Evolutionary conservation across 2,113 vertebrate species (phyloP), one percentile per base, ranked within the genome.

Genomic region (Hoplias malabaricus): DNA sequence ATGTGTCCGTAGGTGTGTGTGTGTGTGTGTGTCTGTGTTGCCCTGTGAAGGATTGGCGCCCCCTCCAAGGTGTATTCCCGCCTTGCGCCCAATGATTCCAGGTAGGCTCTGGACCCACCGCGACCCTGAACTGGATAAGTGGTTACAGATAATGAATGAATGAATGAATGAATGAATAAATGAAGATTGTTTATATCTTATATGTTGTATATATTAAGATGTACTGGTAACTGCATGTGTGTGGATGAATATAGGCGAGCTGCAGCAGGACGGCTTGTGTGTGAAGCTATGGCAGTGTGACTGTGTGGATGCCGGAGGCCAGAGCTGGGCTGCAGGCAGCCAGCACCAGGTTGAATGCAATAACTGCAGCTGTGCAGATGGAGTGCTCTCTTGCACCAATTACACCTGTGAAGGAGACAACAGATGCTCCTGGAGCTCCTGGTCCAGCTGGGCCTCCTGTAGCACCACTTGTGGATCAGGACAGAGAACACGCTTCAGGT

Each of bases 381-480:
- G 94, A 3, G 82, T n/a, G 40, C 90, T 97, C 0, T 61, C 81
- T 67, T 98, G 96, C 90, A 91, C 87, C 33, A 83, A 90, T 46
- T 75, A 75, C 74, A 90, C 83, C 85, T 96, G 95, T 73, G 78
- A 42, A 72, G 80, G 48, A 0, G 80, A 88, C 0, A 14, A 65
- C 5, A 1, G 53, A 66, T 98, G 96, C 11, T 21, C 34, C 0
- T 97, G 95, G 95, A 96, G 96, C 79, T 90, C 76, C 57, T 97
- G 96, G 95, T 95, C 95, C n/a, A 86, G 86, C 33, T 97, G 95
- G 95, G 91, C 93, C 0, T 73, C 80, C 4, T 96, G 96, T 86
- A 96, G 95, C 13, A 72, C 78, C 42, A 93, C 93, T 7, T 97
- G 96, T 61, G 94, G 92, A 12, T 82, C 29, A 0, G 90, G 92